These are phyloP conservation scores for Drosophila nr. perissopoda DNA, from an alignment of 2,888 invertebrate species.

Conservation along the genomic window DNA sequence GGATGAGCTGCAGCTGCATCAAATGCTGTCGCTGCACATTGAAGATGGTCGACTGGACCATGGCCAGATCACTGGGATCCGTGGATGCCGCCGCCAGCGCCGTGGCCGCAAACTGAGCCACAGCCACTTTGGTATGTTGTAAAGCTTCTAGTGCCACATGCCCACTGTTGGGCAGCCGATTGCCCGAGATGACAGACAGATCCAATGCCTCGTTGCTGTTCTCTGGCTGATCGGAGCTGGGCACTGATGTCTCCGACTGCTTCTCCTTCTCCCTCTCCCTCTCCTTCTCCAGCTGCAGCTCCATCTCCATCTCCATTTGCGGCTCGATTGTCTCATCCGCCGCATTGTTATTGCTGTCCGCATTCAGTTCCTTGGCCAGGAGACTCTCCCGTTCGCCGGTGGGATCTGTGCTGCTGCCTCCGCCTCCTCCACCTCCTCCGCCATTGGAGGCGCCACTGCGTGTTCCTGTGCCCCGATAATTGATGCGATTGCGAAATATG, in stretches of 20 bases:
- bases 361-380: slow-evolving; percentile 81
- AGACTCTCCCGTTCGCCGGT: slow-evolving; percentile 48
- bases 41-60: slow-evolving; percentile 95
- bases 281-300: slow-evolving; percentile 23
- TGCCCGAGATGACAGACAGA: slow-evolving; percentile 80
- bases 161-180: slow-evolving; percentile 84
- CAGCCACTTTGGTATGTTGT: slow-evolving; percentile 91
- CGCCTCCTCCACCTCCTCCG: slow-evolving; percentile 6
- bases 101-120: slow-evolving; percentile 96
- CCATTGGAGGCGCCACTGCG: slow-evolving; percentile 61
- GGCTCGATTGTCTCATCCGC: slow-evolving; percentile 30
- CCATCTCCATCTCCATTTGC: slow-evolving; percentile 15
- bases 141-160: slow-evolving; percentile 96
- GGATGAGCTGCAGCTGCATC: slow-evolving; percentile 96
- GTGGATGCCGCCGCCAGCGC: slow-evolving; percentile 87
- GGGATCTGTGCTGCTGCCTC: slow-evolving; percentile 12
- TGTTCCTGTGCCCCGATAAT: slow-evolving; percentile 82
- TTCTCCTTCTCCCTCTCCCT: slow-evolving; percentile 20
- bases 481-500: slow-evolving; percentile 84
- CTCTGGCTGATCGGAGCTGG: slow-evolving; percentile 40
- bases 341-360: slow-evolving; percentile 83
- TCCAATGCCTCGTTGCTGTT: slow-evolving; percentile 83
- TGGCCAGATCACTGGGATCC: slow-evolving; percentile 90
- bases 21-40: slow-evolving; percentile 98
- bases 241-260: slow-evolving; percentile 20